These are phyloP conservation scores for Phytoseiulus persimilis DNA, from an alignment of 2,888 invertebrate species.

Conservation along the genomic window DNA sequence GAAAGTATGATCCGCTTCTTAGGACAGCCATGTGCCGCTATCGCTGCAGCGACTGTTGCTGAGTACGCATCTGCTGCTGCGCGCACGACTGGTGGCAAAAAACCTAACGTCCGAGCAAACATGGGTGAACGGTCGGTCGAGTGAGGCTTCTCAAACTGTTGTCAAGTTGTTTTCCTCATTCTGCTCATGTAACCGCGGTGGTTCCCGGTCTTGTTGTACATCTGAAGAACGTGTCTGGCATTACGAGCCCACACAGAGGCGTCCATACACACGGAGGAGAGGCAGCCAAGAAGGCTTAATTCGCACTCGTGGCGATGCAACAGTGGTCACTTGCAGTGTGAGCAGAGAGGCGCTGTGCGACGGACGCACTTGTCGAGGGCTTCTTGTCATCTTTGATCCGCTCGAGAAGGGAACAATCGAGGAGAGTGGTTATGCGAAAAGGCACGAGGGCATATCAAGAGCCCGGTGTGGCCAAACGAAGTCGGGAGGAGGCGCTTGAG, in stretches of 20 bases:
- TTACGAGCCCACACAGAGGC: not conserved
- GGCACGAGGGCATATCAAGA: not conserved
- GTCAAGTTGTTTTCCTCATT: conserved; percentile 5
- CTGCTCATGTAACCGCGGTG: not conserved
- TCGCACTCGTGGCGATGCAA: not conserved
- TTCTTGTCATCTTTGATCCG: not conserved
- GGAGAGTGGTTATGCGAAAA: not conserved
- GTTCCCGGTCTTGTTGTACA: not conserved
- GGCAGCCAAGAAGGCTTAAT: not conserved
- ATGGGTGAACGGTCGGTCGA: not conserved
- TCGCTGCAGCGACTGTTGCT: not conserved
- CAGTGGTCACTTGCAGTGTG: not conserved
- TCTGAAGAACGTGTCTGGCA: not conserved
- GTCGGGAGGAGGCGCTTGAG: too few relatives aligned
- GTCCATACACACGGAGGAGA: not conserved
- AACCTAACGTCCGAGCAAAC: not conserved
- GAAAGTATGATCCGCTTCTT: not conserved
- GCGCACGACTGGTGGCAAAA: not conserved
- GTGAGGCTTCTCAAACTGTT: not conserved
- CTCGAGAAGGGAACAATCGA: not conserved
- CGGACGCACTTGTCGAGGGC: not conserved
- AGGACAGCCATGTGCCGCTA: not conserved
- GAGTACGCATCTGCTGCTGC: not conserved
- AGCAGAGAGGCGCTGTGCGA: not conserved
- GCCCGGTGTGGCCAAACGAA: not conserved